phyloP scores from a whole-genome alignment of 2,888 invertebrate species.

The Drosophila rubida region DNA sequence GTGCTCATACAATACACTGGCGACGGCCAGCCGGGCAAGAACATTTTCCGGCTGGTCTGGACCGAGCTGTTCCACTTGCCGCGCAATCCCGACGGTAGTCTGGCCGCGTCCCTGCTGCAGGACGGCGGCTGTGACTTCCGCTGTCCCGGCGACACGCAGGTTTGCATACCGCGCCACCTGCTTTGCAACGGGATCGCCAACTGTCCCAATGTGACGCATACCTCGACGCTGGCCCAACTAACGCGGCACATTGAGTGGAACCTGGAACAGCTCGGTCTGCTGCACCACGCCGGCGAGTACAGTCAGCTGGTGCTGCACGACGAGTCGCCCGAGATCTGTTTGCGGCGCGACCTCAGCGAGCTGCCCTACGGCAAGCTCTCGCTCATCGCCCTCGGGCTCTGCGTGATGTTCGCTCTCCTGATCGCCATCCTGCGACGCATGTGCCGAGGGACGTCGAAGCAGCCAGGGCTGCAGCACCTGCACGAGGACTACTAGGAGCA shows the following conservation, averaged over 20 bases:
- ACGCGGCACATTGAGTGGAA: constrained; percentile 87
- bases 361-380: constrained; percentile 82
- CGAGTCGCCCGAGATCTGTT: constrained; percentile 91
- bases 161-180: constrained; percentile 93
- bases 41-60: constrained; percentile 95
- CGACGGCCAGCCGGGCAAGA: constrained; percentile 92
- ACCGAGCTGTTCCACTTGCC: constrained; percentile 95
- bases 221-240: constrained; percentile 85
- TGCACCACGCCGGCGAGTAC: constrained; percentile 86
- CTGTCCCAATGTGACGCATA: constrained; percentile 90
- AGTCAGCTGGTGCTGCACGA: constrained; percentile 88
- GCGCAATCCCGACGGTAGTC: constrained; percentile 91
- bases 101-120: constrained; percentile 91
- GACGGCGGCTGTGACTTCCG: constrained; percentile 92
- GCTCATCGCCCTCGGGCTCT: constrained; percentile 81
- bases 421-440: constrained; percentile 83
- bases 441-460: constrained; percentile 73
- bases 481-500: constrained; percentile 67
- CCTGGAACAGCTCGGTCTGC: constrained; percentile 86
- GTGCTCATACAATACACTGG: constrained; percentile 90
- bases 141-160: constrained; percentile 93
- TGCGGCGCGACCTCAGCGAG: constrained; percentile 85
- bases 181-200: constrained; percentile 95
- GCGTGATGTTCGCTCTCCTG: constrained; percentile 82
- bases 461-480: constrained; percentile 60